Evolutionary conservation across 2,888 invertebrate genomes (phyloP).

Genomic region (Morpho helenor): DNA sequence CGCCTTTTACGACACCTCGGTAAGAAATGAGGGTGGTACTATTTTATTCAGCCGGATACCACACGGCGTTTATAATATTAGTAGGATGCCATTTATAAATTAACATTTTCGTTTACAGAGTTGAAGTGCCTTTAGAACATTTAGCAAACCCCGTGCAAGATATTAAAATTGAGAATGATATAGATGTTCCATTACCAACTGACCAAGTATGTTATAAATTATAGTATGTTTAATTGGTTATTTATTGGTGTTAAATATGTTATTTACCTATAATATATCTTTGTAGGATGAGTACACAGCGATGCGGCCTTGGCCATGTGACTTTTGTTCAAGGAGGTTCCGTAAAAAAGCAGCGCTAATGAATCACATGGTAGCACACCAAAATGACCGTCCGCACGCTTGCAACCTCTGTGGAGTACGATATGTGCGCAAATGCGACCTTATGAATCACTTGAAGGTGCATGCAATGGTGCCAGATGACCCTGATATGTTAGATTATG

Average conservation of each 20-base stretch:
- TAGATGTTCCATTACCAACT: constrained; percentile 88
- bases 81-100: not conserved
- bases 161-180: constrained; percentile 81
- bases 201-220: constrained; percentile 82
- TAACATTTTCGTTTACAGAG: constrained; percentile 59
- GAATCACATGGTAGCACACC: constrained; percentile 93
- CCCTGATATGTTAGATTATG: constrained; percentile 71
- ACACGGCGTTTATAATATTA: no score
- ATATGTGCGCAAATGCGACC: constrained; percentile 88
- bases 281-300: constrained; percentile 83
- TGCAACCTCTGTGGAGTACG: constrained; percentile 91
- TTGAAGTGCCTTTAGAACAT: constrained; percentile 83
- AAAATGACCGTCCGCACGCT: constrained; percentile 89
- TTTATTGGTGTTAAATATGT: no score
- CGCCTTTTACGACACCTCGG: no score
- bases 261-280: no score
- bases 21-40: no score
- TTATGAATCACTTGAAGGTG: constrained; percentile 90
- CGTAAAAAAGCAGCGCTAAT: constrained; percentile 90
- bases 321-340: constrained; percentile 91
- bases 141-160: constrained; percentile 66
- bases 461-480: constrained; percentile 88
- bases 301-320: constrained; percentile 90
- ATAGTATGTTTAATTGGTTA: not conserved
- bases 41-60: no score